Percentiles rank a stretch among this genome's conserved stretches.
These are phyloP conservation scores for Palythoa grandiflora DNA, from an alignment of 92 coral and sea anemone genomes.

Conservation along the genomic window DNA sequence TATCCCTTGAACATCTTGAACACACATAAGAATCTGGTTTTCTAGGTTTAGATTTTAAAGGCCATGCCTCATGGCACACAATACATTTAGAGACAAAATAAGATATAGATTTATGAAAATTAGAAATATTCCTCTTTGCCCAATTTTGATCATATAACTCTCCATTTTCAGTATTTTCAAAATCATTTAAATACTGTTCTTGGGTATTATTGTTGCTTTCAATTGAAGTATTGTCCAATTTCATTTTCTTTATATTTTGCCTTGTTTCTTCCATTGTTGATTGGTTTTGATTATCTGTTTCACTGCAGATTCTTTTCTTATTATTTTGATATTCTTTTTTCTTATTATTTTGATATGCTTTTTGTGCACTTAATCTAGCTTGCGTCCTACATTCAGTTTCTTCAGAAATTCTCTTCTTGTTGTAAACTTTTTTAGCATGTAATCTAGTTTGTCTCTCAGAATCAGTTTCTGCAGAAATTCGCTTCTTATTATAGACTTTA, in stretches of 20 bases:
- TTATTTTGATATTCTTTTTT: too few species aligned
- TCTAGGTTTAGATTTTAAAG: conserved; percentile 24
- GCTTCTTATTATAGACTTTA: not conserved
- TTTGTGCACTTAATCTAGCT: too few species aligned
- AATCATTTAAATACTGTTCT: not conserved
- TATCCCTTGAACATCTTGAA: conserved; percentile 30
- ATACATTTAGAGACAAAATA: conserved; percentile 28
- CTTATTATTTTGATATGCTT: too few species aligned
- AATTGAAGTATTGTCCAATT: too few species aligned
- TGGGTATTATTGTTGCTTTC: too few species aligned
- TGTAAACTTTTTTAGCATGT: not conserved
- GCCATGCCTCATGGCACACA: conserved; percentile 11
- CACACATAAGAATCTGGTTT: conserved; percentile 26
- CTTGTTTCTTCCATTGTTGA: too few species aligned
- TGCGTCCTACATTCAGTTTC: too few species aligned
- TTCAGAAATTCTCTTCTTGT: conserved; percentile 17
- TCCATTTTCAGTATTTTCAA: conserved; percentile 39
- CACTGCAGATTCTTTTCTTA: not conserved
- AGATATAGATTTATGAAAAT: conserved; percentile 18
- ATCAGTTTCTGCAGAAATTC: not conserved
- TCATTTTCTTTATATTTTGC: too few species aligned
- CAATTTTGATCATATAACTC: conserved; percentile 35
- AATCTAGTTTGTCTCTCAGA: too few species aligned
- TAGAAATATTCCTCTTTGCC: conserved; percentile 25
- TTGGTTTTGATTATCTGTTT: conserved; percentile 2